A percentile compares a stretch with the other conserved stretches of the same genome.
These are phyloP conservation scores for Gibbula magus DNA, from an alignment of 2,888 invertebrate species.

Conservation along the genomic window DNA sequence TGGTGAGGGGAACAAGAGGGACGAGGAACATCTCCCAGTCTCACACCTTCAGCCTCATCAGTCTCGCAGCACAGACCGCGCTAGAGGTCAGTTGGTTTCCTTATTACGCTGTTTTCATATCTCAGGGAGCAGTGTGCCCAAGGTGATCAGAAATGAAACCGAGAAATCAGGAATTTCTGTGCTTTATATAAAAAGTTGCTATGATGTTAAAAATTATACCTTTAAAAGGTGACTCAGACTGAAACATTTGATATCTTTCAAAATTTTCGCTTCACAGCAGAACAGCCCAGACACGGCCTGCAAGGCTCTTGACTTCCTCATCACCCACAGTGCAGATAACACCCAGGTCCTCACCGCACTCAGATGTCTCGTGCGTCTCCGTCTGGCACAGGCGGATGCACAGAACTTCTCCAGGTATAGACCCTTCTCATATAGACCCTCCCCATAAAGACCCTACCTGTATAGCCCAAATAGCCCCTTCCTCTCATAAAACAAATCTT, in stretches of 20 bases:
- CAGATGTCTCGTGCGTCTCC: conserved; percentile 62
- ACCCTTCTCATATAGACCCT: too few species aligned
- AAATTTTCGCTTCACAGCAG: too few species aligned
- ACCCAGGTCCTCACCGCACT: conserved; percentile 63
- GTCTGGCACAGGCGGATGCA: conserved; percentile 45
- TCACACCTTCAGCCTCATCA: conserved; percentile 50
- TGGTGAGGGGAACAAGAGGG: conserved; percentile 35
- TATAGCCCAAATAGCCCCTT: too few species aligned
- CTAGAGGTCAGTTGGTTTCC: conserved; percentile 57
- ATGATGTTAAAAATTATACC: too few species aligned
- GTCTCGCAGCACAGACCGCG: conserved; percentile 69
- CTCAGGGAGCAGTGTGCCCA: too few species aligned
- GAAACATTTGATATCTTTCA: too few species aligned
- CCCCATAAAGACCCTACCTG: too few species aligned
- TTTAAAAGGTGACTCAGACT: too few species aligned
- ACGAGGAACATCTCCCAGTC: conserved; percentile 27
- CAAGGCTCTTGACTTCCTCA: conserved; percentile 61
- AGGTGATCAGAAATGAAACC: too few species aligned
- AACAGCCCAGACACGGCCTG: conserved; percentile 49
- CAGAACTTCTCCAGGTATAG: background rate
- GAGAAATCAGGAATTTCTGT: too few species aligned
- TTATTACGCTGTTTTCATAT: background rate
- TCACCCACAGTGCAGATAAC: conserved; percentile 52
- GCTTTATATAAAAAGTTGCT: too few species aligned
- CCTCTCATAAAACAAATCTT: too few species aligned